Conservation (phyloP, 2,797 vertebrate genomes). For the Acipenser oxyrinchus region DNA sequence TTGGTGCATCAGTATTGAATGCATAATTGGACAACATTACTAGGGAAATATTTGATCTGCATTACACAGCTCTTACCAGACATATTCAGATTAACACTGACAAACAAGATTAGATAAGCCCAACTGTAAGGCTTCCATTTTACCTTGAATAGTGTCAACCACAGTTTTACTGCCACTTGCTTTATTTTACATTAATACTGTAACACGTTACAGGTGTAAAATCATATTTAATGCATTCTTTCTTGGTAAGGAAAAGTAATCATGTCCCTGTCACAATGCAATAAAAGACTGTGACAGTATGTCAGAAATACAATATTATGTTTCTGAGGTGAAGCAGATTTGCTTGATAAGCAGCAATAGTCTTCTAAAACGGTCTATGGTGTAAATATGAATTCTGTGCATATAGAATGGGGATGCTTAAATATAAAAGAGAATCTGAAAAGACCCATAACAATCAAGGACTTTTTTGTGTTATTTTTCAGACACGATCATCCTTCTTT, state of each 20-base stretch:
- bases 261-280: conserved; percentile 3
- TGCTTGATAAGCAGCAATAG: not conserved
- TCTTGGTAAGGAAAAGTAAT: conserved; percentile 5
- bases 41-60: no score
- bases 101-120: no score
- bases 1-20: no score
- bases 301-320: not conserved
- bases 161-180: not conserved
- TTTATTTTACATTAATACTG: not conserved
- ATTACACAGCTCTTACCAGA: no score
- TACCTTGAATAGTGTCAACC: not conserved
- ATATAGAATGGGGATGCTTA: not conserved
- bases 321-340: not conserved
- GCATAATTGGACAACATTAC: no score
- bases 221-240: not conserved
- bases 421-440: not conserved
- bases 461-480: no score
- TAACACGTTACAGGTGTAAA: not conserved
- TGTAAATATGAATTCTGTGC: not conserved
- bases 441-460: no score
- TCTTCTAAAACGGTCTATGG: not conserved
- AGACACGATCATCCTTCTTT: no score
- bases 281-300: not conserved
- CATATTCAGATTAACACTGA: no score
- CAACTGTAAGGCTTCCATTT: not conserved